Evolutionary conservation across 2,797 vertebrate genomes (phyloP), one percentile per base, ranked within the genome.

Genomic region (Cynodonichthys magdalenae): DNA sequence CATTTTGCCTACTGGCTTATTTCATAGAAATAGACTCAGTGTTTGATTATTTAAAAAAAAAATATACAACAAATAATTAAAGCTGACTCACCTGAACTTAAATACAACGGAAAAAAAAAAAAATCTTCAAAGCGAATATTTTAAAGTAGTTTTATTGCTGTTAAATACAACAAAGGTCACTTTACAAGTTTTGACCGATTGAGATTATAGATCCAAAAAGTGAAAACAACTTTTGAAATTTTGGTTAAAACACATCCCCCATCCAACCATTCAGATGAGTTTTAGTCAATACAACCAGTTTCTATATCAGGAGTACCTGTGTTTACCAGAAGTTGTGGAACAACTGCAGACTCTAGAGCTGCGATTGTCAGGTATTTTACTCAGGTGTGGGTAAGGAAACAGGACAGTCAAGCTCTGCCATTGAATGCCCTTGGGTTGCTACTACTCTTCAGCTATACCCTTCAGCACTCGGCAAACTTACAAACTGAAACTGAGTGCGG

Each of bases 361-460:
- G 70, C 53, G 49, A 46, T 50, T 55, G 20, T 46, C 73, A 69
- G 69, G 74, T 83, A 79, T 74, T 61, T 57, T 34, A 58, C 57
- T 62, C 75, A 83, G 79, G 81, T 86, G 74, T 29, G 4, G 39
- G 56, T 42, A 1, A 0, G 58, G 63, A 63, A 61, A 55, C 61
- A 24, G 44, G 66, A 50, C 57, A 74, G 81, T 72, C 73, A 52
- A 82, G 82, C 79, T 79, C 69, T 88, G 86, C 86, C 87, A 82
- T 84, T 87, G 84, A 88, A 78, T 81, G 87, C 75, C 79, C 69
- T 77, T 56, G 41, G 71, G 77, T 75, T 77, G 81, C 66, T 72
- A 85, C 71, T 89, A 73, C 87, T 83, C 45, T 70, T 48, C 64
- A 65, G 64, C 66, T 52, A 55, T 36, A n/a, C n/a, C 64, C 59